Evolutionary conservation across 2,113 vertebrate species (phyloP), one percentile per base, ranked within the genome.

Genomic region (Paradisaea rubra): DNA sequence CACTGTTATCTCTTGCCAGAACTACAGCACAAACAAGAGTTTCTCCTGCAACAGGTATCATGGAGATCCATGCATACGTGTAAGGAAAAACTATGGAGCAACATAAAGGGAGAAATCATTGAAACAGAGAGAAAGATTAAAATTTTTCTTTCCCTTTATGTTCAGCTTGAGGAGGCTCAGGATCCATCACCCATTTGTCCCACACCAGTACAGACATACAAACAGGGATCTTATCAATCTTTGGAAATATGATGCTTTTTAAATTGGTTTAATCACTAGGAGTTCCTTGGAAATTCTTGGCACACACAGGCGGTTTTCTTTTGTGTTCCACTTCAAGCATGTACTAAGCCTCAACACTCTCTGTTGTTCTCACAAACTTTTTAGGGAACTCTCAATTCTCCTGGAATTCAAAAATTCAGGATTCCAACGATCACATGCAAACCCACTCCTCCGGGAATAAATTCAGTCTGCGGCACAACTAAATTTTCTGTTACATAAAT

Each of bases 51-150:
- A 16, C 10, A 84, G 25, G 19, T 39, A 76, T 47, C 4, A 2
- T 11, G 21, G 73, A 72, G 31, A 87, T 53, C 4, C 23, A 49
- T 4, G 0, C 0, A 0, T 10, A 92, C 9, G 16, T 9, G 8
- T 22, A 78, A 68, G 28, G 9, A 57, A 71, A 89, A 94, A 22
- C 8, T 8, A 52, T 0, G 1, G 56, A 35, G 23, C 23, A 86
- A 63, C 6, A 44, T 3, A 19, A 86, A 79, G 20, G 15, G 11
- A 74, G 31, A 81, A 80, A 70, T 39, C 16, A 61, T 2, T 37
- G 49, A 35, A 80, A 74, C 10, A n/a, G 0, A 0, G 13, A 50
- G 23, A 81, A 73, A 59, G 10, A 24, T 5, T 1, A 5, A 6
- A 8, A 11, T 25, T 79, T 50, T 79, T 37, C 31, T 35, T 81